Percentiles rank a stretch among this genome's conserved stretches.
Evolutionary conservation across 2,797 vertebrate genomes (phyloP).

Genomic region (Myotis findleyi): DNA sequence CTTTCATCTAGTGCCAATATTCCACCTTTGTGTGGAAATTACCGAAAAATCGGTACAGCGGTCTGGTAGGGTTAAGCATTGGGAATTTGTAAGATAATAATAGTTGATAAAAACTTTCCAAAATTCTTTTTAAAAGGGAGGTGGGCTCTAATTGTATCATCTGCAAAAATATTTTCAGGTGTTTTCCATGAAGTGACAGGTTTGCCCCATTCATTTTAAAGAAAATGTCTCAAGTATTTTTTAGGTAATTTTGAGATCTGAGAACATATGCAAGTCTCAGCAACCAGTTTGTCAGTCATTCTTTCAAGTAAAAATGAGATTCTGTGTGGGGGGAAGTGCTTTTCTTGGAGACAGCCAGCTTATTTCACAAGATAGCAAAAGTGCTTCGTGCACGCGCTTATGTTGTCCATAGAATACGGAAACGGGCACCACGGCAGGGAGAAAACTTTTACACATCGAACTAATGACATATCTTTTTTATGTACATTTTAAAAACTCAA

Average conservation of each 20-base stretch:
- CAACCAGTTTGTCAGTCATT: neutral
- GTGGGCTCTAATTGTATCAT: neutral
- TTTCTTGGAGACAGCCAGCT: neutral
- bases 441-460: neutral
- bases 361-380: neutral
- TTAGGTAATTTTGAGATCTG: constrained; percentile 26
- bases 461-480: neutral
- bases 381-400: neutral
- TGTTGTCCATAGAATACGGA: neutral
- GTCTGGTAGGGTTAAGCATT: neutral
- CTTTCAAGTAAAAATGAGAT: constrained; percentile 31
- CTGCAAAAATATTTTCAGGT: neutral
- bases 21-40: too few species aligned
- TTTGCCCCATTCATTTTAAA: constrained; percentile 28
- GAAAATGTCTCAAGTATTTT: constrained; percentile 23
- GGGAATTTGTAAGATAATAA: neutral
- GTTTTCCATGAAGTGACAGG: neutral
- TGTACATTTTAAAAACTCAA: neutral
- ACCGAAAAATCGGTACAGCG: too few species aligned
- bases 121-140: neutral
- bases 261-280: neutral
- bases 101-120: neutral
- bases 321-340: neutral
- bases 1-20: too few species aligned
- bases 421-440: neutral